Evolutionary conservation across 2,797 vertebrate genomes (phyloP).

Genomic region (Lepus oiostolus): DNA sequence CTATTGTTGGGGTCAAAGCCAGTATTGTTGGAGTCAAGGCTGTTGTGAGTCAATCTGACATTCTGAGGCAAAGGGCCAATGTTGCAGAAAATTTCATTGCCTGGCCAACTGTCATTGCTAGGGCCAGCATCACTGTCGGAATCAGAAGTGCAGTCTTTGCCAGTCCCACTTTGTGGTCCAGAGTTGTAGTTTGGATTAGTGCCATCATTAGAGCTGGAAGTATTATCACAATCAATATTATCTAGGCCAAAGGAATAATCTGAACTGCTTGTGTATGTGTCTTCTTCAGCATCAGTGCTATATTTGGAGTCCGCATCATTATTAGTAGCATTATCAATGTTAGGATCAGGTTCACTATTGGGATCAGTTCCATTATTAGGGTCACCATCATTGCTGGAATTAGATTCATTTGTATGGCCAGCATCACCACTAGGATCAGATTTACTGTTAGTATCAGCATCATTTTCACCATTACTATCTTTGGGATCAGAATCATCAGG

Average conservation of each 20-base stretch:
- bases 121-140: background rate
- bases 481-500: constrained; percentile 65
- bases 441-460: constrained; percentile 29
- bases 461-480: constrained; percentile 54
- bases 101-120: background rate
- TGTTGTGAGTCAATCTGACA: background rate
- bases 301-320: constrained; percentile 52
- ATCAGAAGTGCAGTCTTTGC: background rate
- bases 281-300: background rate
- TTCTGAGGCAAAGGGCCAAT: background rate
- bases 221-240: background rate
- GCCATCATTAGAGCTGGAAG: background rate
- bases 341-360: constrained; percentile 32
- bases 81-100: background rate
- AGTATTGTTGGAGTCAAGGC: background rate
- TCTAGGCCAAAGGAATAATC: background rate
- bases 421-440: constrained; percentile 38
- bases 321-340: background rate
- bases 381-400: constrained; percentile 51
- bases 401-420: constrained; percentile 31
- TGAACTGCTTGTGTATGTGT: constrained; percentile 14
- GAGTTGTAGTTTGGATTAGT: background rate
- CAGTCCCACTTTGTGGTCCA: background rate
- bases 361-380: constrained; percentile 48
- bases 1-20: background rate